Conservation (phyloP, 2,797 vertebrate species). For the Parauchenoglanis punctatus region DNA sequence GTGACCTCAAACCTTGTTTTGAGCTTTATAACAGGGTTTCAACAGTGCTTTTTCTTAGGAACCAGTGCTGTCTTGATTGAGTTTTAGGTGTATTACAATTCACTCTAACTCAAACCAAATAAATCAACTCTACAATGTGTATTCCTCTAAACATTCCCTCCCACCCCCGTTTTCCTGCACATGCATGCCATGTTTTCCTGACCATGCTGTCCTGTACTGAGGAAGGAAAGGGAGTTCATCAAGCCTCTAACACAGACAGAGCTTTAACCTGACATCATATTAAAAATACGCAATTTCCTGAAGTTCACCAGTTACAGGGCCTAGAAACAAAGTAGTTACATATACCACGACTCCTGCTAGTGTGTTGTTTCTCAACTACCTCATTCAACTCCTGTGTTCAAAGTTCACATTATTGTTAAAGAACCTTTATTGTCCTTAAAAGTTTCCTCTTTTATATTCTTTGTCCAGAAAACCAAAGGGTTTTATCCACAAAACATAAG, state of each 20-base stretch:
- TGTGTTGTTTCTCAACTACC: not conserved
- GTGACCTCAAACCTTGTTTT: not conserved
- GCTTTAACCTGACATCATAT: not conserved
- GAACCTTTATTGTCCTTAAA: not conserved
- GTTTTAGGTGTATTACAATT: not conserved
- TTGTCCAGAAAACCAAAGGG: not conserved
- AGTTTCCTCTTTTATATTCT: slow-evolving; percentile 10
- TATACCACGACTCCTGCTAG: not conserved
- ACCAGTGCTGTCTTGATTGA: too few species aligned
- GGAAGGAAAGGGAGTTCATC: slow-evolving; percentile 28
- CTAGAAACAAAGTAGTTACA: slow-evolving; percentile 2
- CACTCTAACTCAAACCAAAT: not conserved
- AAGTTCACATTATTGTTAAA: slow-evolving; percentile 8
- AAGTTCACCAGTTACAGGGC: not conserved
- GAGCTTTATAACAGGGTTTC: not conserved
- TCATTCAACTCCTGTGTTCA: not conserved
- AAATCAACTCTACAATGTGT: not conserved
- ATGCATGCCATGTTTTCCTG: slow-evolving; percentile 3
- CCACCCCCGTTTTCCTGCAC: not conserved
- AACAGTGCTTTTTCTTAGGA: not conserved
- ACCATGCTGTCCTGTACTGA: not conserved
- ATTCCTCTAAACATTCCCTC: slow-evolving; percentile 8
- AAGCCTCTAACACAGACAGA: not conserved
- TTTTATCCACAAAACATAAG: too few species aligned
- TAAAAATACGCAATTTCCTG: slow-evolving; percentile 13